phyloP scores from a whole-genome alignment of 2,113 vertebrate species.

The Chamaetylas fuelleborni region DNA sequence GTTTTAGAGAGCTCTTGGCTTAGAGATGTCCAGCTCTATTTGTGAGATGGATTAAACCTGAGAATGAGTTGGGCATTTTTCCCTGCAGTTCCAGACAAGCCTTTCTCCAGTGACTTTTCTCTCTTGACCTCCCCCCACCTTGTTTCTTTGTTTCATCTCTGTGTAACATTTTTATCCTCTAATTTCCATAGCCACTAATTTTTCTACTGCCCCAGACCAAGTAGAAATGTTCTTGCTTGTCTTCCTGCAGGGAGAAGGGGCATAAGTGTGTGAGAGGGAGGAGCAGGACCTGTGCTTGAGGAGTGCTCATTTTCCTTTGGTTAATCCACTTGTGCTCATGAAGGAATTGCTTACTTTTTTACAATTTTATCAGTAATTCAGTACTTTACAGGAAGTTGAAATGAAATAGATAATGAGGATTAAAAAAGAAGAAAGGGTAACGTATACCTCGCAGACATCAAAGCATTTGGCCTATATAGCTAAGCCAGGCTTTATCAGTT shows the following conservation, averaged over 20 bases:
- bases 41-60: neutral
- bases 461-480: conserved; percentile 63
- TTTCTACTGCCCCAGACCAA: neutral
- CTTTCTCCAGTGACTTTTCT: neutral
- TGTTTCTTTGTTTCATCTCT: neutral
- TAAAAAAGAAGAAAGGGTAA: conserved; percentile 57
- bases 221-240: neutral
- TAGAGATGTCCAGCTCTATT: neutral
- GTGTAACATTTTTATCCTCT: neutral
- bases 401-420: conserved; percentile 59
- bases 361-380: conserved; percentile 41
- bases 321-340: neutral
- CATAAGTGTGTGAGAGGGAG: neutral
- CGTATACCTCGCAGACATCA: conserved; percentile 46
- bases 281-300: neutral
- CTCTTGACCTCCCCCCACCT: neutral
- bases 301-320: neutral
- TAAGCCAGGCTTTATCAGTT: conserved; percentile 53
- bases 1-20: neutral
- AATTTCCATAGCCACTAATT: neutral
- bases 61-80: neutral
- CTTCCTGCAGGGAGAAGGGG: neutral
- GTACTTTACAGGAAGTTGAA: conserved; percentile 46
- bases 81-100: neutral
- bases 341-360: conserved; percentile 38